phyloP scores from a whole-genome alignment of 2,888 invertebrate genomes.

The Pollenia labialis region DNA sequence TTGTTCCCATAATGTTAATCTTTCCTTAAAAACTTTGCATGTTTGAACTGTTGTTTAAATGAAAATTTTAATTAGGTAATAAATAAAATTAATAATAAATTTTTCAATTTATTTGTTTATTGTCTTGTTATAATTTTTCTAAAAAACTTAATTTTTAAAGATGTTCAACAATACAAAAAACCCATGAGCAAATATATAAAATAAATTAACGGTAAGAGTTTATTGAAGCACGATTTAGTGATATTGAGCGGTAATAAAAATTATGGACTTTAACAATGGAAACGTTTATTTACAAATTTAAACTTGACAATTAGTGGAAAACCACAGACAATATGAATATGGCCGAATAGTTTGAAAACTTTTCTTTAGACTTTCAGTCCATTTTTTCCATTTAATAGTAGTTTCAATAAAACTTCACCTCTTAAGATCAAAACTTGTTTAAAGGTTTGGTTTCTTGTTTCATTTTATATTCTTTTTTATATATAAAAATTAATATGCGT shows the following conservation, averaged over 20 bases:
- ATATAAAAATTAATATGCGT: too few relatives aligned
- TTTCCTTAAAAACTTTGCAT: conserved; percentile 9
- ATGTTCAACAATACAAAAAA: background rate
- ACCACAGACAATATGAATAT: too few relatives aligned
- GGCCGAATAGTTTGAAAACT: too few relatives aligned
- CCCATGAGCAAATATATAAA: background rate
- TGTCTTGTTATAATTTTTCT: background rate
- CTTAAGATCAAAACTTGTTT: too few relatives aligned
- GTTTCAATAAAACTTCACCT: too few relatives aligned
- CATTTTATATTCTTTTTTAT: too few relatives aligned
- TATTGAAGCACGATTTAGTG: background rate
- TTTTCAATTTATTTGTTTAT: conserved; percentile 13
- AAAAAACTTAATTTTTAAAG: background rate
- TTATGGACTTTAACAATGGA: too few relatives aligned
- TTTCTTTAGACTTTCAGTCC: too few relatives aligned
- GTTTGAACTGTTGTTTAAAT: background rate
- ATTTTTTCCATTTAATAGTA: too few relatives aligned
- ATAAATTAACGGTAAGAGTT: background rate
- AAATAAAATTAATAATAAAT: conserved; percentile 7
- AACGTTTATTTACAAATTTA: too few relatives aligned
- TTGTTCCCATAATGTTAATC: conserved; percentile 1
- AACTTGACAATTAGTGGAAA: too few relatives aligned
- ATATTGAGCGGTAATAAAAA: background rate
- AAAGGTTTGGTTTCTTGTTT: too few relatives aligned
- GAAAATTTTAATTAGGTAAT: conserved; percentile 14